phyloP scores from a whole-genome alignment of 2,797 vertebrate genomes.

The Poecilia gillii region DNA sequence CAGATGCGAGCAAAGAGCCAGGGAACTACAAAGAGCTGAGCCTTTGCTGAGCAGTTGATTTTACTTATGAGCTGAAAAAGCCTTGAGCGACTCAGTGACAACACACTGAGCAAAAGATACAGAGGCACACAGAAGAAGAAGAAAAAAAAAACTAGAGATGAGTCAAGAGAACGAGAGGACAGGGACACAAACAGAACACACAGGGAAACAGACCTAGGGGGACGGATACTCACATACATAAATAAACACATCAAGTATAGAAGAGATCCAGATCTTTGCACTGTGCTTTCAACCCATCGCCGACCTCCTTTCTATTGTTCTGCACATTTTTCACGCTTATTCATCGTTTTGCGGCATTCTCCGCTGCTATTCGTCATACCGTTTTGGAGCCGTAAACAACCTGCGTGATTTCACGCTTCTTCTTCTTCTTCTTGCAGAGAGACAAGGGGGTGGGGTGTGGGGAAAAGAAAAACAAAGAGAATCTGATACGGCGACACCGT shows the following conservation, averaged over 20 bases:
- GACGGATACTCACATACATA: conserved; percentile 24
- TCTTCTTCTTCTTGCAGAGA: conserved; percentile 2
- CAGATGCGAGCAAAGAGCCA: conserved; percentile 30
- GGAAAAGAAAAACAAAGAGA: conserved; percentile 28
- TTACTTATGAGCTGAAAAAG: conserved; percentile 61
- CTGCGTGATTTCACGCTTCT: conserved; percentile 7
- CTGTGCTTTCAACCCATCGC: neutral
- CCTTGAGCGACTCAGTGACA: conserved; percentile 52
- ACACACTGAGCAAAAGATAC: conserved; percentile 38
- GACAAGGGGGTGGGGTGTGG: conserved; percentile 9
- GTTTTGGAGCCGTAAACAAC: neutral
- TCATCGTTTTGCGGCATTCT: conserved; percentile 14
- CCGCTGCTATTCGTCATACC: neutral
- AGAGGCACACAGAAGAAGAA: conserved; percentile 28
- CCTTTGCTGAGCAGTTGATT: conserved; percentile 36
- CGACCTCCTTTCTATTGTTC: neutral
- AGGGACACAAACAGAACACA: conserved; percentile 47
- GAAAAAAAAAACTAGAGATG: conserved; percentile 21
- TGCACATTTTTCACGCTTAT: conserved; percentile 15
- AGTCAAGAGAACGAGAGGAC: conserved; percentile 42
- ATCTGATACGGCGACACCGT: conserved; percentile 10
- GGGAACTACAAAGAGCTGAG: conserved; percentile 31
- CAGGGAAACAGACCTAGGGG: conserved; percentile 49
- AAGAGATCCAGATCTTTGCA: conserved; percentile 23
- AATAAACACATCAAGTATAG: conserved; percentile 23